A percentile compares a stretch with the other conserved stretches of the same genome.
These are phyloP conservation scores for Ibidorhyncha struthersii DNA, from an alignment of 2,113 vertebrate species.

Conservation along the genomic window DNA sequence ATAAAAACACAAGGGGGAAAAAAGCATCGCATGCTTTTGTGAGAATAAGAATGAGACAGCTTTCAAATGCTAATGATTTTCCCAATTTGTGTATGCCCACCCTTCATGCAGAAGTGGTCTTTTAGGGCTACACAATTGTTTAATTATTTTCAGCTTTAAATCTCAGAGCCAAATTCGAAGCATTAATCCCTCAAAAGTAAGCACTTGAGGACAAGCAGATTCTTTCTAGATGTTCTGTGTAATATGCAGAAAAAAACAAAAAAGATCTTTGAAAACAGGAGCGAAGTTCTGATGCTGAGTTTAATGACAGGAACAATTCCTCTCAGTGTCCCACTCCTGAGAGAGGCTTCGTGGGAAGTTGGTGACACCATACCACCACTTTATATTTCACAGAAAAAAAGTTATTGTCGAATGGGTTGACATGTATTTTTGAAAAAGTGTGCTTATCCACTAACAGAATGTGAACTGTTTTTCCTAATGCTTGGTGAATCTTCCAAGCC, in stretches of 20 bases:
- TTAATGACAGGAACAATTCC: neutral
- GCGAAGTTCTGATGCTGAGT: neutral
- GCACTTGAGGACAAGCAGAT: neutral
- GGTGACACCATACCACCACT: neutral
- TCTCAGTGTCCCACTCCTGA: neutral
- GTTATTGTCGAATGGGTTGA: neutral
- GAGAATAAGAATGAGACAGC: neutral
- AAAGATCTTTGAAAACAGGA: neutral
- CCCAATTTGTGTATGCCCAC: neutral
- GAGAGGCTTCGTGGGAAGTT: neutral
- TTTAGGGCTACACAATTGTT: neutral
- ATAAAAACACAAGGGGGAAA: fast-evolving
- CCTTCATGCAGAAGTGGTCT: neutral
- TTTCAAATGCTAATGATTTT: neutral
- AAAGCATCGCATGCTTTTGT: neutral
- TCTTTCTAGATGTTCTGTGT: neutral
- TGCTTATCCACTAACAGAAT: neutral
- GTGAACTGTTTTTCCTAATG: neutral
- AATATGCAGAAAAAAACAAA: neutral
- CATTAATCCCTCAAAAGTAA: neutral
- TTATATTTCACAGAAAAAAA: neutral
- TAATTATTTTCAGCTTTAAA: neutral
- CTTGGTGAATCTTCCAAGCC: neutral
- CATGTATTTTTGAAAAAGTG: neutral
- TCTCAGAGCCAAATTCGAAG: neutral